Percentiles rank a stretch among this genome's conserved stretches.
Evolutionary conservation across 2,113 vertebrate species (phyloP).

Genomic region (Panthera leo): DNA sequence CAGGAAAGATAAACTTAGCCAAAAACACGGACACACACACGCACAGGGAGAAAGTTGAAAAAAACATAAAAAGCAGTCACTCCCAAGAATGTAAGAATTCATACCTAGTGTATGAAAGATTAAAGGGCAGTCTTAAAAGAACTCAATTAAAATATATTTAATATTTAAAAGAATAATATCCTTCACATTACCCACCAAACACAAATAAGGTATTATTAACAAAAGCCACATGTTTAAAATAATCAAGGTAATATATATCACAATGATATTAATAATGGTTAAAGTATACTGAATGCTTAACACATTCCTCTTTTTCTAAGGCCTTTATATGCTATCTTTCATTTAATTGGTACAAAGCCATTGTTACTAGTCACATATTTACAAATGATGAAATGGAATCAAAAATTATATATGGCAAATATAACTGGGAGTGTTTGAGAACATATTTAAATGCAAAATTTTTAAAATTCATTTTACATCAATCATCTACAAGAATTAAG

Average conservation of each 20-base stretch:
- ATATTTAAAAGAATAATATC: neutral
- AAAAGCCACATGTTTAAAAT: neutral
- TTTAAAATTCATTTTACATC: neutral
- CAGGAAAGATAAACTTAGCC: neutral
- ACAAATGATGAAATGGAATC: neutral
- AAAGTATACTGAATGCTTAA: neutral
- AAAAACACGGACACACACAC: neutral
- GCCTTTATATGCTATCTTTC: neutral
- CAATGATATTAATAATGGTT: neutral
- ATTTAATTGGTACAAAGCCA: neutral
- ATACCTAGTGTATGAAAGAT: neutral
- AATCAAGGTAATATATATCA: neutral
- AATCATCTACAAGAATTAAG: neutral
- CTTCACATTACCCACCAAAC: neutral
- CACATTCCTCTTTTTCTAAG: neutral
- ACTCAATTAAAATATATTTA: neutral
- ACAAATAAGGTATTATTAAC: neutral
- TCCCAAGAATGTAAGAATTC: neutral
- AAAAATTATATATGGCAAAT: neutral
- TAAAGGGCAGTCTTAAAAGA: neutral
- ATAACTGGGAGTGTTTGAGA: neutral
- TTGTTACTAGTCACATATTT: neutral
- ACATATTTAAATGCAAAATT: neutral
- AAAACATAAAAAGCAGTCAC: neutral
- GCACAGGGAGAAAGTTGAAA: neutral